phyloP scores from a whole-genome alignment of 2,113 vertebrate species.

The Phalacrocorax brasilianus region DNA sequence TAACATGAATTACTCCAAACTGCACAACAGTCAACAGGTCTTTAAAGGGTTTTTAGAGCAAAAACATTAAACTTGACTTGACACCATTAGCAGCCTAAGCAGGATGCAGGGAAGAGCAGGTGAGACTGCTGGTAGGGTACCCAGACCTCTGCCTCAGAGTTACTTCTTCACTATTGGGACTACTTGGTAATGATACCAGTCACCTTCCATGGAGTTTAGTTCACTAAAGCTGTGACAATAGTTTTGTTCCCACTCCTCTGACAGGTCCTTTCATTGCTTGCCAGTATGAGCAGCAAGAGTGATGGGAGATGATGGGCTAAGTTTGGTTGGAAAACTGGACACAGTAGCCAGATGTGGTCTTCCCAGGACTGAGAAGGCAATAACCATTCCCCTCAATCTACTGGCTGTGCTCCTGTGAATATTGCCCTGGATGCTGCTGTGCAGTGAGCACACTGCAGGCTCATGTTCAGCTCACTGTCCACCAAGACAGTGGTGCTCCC shows the following conservation, averaged over 20 bases:
- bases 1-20: conserved; percentile 8
- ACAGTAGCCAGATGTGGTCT: not conserved
- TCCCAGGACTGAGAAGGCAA: fast-evolving
- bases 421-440: not conserved
- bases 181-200: not conserved
- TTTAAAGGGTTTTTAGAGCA: not conserved
- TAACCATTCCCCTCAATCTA: not conserved
- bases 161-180: not conserved
- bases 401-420: not conserved
- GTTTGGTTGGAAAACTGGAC: not conserved
- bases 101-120: not conserved
- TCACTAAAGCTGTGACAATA: not conserved
- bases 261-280: not conserved
- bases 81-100: not conserved
- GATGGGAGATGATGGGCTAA: not conserved
- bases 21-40: not conserved
- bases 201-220: not conserved
- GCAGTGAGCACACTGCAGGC: not conserved
- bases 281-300: not conserved
- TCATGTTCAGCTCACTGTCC: not conserved
- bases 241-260: not conserved
- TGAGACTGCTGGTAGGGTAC: not conserved
- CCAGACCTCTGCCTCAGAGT: not conserved
- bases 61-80: not conserved
- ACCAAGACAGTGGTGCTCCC: not conserved